These are phyloP conservation scores for Drosophila asahinai DNA, from an alignment of 1,140 invertebrate genomes.

Conservation along the genomic window DNA sequence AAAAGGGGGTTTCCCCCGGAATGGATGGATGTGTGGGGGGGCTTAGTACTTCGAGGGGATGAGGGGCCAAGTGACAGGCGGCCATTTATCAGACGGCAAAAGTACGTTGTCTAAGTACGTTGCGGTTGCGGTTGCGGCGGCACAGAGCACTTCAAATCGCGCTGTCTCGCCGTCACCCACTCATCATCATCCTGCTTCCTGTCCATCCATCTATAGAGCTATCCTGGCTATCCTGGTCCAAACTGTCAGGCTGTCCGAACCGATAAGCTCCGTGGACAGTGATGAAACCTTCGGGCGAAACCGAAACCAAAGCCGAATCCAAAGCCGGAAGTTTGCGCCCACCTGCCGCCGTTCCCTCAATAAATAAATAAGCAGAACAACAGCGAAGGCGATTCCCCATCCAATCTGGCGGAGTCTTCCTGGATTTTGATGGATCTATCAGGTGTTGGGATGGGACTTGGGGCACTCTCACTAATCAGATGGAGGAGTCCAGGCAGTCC, in stretches of 20 bases:
- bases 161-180: constrained; percentile 34
- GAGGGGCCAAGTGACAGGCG: constrained; percentile 56
- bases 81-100: constrained; percentile 69
- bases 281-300: constrained; percentile 17
- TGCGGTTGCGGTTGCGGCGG: constrained; percentile 66
- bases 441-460: constrained; percentile 26
- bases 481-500: constrained; percentile 36
- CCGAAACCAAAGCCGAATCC: constrained; percentile 19
- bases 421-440: constrained; percentile 61
- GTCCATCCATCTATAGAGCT: constrained; percentile 6
- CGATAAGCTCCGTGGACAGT: constrained; percentile 58
- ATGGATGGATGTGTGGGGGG: constrained; percentile 8
- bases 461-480: constrained; percentile 61
- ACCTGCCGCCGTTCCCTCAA: constrained; percentile 40
- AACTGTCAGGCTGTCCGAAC: constrained; percentile 73
- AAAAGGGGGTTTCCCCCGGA: background rate
- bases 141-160: constrained; percentile 55
- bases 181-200: constrained; percentile 24
- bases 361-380: constrained; percentile 54
- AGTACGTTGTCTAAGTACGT: constrained; percentile 60
- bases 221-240: background rate
- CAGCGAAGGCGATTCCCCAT: constrained; percentile 17
- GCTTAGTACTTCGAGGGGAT: constrained; percentile 18
- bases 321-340: background rate
- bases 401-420: constrained; percentile 36